Evolutionary conservation across 2,797 vertebrate genomes (phyloP), one percentile per base, ranked within the genome.

Genomic region (Falco peregrinus): DNA sequence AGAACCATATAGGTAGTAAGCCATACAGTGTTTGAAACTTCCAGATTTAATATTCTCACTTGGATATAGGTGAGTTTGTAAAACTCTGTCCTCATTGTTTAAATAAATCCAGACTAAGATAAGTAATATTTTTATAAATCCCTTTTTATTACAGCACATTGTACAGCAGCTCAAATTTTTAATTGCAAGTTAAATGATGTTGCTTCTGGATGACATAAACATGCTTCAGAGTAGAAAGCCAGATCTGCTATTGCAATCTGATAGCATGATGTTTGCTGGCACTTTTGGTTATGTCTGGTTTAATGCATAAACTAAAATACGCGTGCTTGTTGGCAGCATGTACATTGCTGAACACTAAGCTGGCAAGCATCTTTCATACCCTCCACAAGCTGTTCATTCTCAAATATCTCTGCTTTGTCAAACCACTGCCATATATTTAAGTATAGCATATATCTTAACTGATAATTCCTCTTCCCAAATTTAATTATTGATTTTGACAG

Each of bases 251-350:
- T 28, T 79, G 75, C 26, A 88, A 33, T 88, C 63, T 78, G 57
- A 88, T 86, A 73, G 29, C n/a, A 39, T 73, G 53, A 65, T 84
- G 54, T 89, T 87, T 95, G 43, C 76, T 84, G 57, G 63, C 64
- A 74, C 56, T 68, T 96, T 94, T 96, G 84, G 67, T 93, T 93
- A 56, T 93, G 41, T 91, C 96, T 88, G 35, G 21, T 83, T 91
- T 76, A 53, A 63, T 31, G n/a, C 83, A 41, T 93, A 75, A 94
- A 75, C 61, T 92, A 63, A 65, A 90, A 76, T 65, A 56, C 22
- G 64, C 1, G 0, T 83, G 73, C 35, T 76, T 87, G 39, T 67
- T 94, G 90, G 83, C 64, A 92, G 60, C 33, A 47, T 21, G n/a
- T 61, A 22, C 26, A 9, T 25, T 71, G 24, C 65, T 86, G 50